Evolutionary conservation across 2,113 vertebrate species (phyloP).

Genomic region (Pachycephala philippinensis): DNA sequence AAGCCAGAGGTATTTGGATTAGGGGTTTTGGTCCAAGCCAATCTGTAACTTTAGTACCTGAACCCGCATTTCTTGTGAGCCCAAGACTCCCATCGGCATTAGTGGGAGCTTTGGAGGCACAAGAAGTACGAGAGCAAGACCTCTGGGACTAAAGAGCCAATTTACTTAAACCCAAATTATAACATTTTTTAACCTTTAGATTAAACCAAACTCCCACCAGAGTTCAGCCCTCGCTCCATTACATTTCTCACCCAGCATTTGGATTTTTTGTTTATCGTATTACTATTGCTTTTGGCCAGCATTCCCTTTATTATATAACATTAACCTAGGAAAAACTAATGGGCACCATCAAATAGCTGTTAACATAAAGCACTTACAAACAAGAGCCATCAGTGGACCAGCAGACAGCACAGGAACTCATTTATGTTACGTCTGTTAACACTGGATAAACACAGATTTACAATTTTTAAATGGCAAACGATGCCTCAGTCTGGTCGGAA

Average conservation of each 20-base stretch:
- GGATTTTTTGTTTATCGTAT: conserved; percentile 59
- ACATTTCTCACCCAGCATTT: conserved; percentile 57
- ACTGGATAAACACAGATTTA: conserved; percentile 30
- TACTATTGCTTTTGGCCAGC: conserved; percentile 54
- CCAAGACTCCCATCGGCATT: conserved; percentile 57
- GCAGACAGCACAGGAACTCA: conserved; percentile 52
- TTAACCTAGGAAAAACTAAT: conserved; percentile 60
- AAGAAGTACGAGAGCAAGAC: conserved; percentile 48
- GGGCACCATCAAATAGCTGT: conserved; percentile 65
- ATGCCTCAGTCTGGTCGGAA: neutral
- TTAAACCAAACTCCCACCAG: conserved; percentile 59
- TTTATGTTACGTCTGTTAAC: conserved; percentile 27
- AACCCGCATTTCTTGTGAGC: conserved; percentile 46
- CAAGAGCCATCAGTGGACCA: conserved; percentile 57
- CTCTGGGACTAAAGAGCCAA: conserved; percentile 49
- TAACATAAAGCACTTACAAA: conserved; percentile 65
- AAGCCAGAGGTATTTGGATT: conserved; percentile 63
- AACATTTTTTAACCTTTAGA: conserved; percentile 64
- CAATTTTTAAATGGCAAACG: neutral
- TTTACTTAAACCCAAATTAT: conserved; percentile 65
- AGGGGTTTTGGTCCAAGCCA: conserved; percentile 62
- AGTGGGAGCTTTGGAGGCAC: conserved; percentile 55
- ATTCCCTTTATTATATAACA: conserved; percentile 48
- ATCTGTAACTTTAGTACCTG: conserved; percentile 68
- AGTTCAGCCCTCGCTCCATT: conserved; percentile 15